phyloP scores from a whole-genome alignment of 2,113 vertebrate genomes.

The Scartelaos histophorus region DNA sequence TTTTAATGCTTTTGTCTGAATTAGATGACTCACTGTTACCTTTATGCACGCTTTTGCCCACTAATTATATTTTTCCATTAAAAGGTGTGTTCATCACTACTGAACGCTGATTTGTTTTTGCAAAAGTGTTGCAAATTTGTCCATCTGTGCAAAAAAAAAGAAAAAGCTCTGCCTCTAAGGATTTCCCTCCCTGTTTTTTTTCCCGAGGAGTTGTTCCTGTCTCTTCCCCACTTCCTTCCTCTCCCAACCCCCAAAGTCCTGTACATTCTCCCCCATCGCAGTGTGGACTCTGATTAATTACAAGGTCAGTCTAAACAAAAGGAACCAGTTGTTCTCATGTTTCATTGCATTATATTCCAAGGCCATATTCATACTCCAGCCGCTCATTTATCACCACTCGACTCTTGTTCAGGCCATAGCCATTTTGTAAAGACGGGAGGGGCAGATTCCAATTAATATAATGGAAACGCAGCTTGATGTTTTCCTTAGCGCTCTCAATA shows the following conservation, averaged over 20 bases:
- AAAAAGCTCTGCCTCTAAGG: neutral
- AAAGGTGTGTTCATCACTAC: neutral
- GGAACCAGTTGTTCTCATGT: constrained; percentile 67
- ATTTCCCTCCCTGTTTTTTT: constrained; percentile 27
- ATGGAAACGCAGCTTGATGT: constrained; percentile 69
- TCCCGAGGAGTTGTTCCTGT: constrained; percentile 45
- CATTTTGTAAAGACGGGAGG: constrained; percentile 30
- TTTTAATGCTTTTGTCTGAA: neutral
- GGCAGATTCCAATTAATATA: constrained; percentile 77
- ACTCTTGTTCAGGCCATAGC: constrained; percentile 45
- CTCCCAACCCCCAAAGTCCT: constrained; percentile 30
- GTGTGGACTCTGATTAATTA: constrained; percentile 72
- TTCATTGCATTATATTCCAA: constrained; percentile 60
- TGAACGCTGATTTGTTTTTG: neutral
- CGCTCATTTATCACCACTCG: constrained; percentile 72
- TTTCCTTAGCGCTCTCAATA: constrained; percentile 68
- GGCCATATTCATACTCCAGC: constrained; percentile 59
- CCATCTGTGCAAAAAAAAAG: neutral
- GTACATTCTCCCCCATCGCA: constrained; percentile 44
- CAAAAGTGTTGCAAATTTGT: neutral
- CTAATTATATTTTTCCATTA: neutral
- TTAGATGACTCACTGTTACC: neutral
- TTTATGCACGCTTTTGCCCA: neutral
- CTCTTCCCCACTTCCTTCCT: constrained; percentile 20
- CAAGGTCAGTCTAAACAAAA: constrained; percentile 76